These are phyloP conservation scores for Hoplodrina ambigua DNA, from an alignment of 2,888 invertebrate genomes.

Conservation along the genomic window DNA sequence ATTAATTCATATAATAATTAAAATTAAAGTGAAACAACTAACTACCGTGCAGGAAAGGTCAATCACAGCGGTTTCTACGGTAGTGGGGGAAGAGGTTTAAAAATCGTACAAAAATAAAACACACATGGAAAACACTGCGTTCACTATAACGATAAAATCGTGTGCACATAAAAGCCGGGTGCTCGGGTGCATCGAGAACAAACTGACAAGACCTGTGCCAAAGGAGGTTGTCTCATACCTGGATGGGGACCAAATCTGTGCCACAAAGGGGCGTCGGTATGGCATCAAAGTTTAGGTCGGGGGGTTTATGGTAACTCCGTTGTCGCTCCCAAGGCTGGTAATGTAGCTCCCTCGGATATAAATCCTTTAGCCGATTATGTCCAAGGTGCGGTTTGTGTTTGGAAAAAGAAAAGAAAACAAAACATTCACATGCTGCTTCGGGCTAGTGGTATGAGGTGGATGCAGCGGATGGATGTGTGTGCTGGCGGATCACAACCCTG, in stretches of 20 bases:
- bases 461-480: constrained; percentile 82
- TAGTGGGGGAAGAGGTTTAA: constrained; percentile 44
- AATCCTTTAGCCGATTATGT: constrained; percentile 89
- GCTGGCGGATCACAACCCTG: constrained; percentile 78
- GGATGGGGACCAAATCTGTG: constrained; percentile 89
- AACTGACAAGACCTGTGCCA: constrained; percentile 81
- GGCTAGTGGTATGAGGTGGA: constrained; percentile 86
- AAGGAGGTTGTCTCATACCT: constrained; percentile 87
- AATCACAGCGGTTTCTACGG: constrained; percentile 57
- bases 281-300: constrained; percentile 89
- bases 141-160: constrained; percentile 70
- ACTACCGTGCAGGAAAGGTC: constrained; percentile 80
- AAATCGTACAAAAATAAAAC: constrained; percentile 59
- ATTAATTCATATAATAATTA: constrained; percentile 54
- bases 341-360: constrained; percentile 90
- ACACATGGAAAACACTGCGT: constrained; percentile 75
- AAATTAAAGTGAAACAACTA: constrained; percentile 49
- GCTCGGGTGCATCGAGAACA: constrained; percentile 83
- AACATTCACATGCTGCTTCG: constrained; percentile 91
- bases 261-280: constrained; percentile 87
- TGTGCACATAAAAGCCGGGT: constrained; percentile 87
- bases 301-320: constrained; percentile 90
- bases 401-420: constrained; percentile 90
- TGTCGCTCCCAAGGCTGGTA: constrained; percentile 93
- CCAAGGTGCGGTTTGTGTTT: constrained; percentile 90